Percentiles rank a stretch among this genome's conserved stretches.
These are phyloP conservation scores for Prionace glauca DNA, from an alignment of 2,797 vertebrate species.

Conservation along the genomic window DNA sequence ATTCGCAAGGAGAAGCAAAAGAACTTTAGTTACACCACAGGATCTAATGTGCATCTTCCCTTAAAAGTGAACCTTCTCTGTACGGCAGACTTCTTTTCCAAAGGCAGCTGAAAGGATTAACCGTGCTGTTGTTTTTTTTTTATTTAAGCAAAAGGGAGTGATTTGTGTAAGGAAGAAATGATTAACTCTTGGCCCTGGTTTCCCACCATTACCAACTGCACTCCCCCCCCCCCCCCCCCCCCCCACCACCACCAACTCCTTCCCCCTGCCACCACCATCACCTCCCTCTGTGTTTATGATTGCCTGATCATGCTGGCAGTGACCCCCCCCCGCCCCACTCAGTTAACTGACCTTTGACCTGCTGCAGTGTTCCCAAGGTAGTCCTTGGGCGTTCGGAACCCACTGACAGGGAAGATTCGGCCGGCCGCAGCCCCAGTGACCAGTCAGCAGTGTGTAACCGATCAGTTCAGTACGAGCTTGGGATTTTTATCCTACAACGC, in stretches of 20 bases:
- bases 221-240: too few species aligned
- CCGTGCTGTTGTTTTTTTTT: background rate
- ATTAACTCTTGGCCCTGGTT: background rate
- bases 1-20: background rate
- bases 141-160: background rate
- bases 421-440: background rate
- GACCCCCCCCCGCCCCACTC: background rate
- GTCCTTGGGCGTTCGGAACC: background rate
- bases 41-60: background rate
- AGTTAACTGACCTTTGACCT: slow-evolving; percentile 18
- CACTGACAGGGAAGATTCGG: background rate
- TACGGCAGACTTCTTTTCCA: background rate
- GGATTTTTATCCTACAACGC: background rate
- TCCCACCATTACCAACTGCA: background rate
- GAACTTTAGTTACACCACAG: background rate
- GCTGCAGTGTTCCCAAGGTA: background rate
- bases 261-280: background rate
- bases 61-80: background rate
- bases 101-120: slow-evolving; percentile 8
- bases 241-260: too few species aligned
- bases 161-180: background rate
- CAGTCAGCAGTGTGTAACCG: background rate
- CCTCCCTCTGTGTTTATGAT: background rate
- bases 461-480: background rate
- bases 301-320: background rate